These are phyloP conservation scores for Siniperca undulata DNA, from an alignment of 2,797 vertebrate genomes.

Conservation along the genomic window DNA sequence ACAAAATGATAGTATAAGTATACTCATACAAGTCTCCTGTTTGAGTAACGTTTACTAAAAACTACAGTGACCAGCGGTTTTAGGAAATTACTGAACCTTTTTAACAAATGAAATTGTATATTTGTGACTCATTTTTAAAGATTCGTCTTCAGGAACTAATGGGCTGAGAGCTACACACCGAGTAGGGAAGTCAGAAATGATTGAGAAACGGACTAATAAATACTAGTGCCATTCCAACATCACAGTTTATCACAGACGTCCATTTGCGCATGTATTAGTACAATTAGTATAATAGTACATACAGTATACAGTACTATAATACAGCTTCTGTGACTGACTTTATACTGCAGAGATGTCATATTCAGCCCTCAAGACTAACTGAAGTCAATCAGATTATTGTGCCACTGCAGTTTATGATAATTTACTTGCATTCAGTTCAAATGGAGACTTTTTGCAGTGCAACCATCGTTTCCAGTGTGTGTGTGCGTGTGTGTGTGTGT, in stretches of 20 bases:
- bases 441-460: background rate
- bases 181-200: background rate
- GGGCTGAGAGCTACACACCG: background rate
- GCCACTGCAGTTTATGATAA: background rate
- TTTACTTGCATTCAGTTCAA: background rate
- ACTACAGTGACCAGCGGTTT: background rate
- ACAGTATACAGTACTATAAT: background rate
- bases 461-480: background rate
- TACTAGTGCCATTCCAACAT: background rate
- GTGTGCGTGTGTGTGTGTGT: background rate
- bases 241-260: background rate
- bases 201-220: background rate
- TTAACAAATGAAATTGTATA: background rate
- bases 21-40: too few relatives aligned
- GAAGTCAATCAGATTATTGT: background rate
- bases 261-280: background rate
- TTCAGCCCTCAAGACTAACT: conserved; percentile 25
- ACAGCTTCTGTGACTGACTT: background rate
- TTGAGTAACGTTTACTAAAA: too few relatives aligned
- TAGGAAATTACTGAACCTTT: background rate
- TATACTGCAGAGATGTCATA: background rate
- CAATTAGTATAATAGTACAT: background rate
- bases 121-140: background rate
- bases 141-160: background rate
- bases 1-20: too few relatives aligned